A percentile compares a stretch with the other conserved stretches of the same genome.
Conservation (phyloP, 2,113 vertebrate species). For the Suncus etruscus region DNA sequence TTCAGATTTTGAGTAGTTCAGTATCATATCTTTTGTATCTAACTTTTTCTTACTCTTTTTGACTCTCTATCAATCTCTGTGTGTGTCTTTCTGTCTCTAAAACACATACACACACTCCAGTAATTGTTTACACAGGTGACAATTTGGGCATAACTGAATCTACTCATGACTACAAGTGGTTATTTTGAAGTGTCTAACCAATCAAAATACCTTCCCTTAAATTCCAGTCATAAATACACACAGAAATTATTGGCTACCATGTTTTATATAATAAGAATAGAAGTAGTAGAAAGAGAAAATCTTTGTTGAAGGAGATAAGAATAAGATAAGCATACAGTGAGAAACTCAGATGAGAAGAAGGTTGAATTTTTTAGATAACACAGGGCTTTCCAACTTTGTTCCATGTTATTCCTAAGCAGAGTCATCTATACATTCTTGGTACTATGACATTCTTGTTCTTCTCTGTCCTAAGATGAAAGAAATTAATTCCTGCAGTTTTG, state of each 20-base stretch:
- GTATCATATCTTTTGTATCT: not conserved
- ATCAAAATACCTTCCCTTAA: not conserved
- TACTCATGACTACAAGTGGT: not conserved
- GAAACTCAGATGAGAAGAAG: not conserved
- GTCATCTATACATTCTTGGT: not conserved
- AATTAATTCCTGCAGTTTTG: not conserved
- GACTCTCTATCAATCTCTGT: not conserved
- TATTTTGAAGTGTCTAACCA: not conserved
- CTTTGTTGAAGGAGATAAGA: conserved; percentile 3
- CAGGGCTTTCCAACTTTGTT: not conserved
- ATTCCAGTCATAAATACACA: not conserved
- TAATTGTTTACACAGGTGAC: not conserved
- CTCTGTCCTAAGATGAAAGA: not conserved
- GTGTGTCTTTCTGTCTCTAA: not conserved
- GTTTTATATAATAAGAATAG: not conserved
- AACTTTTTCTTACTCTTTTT: not conserved
- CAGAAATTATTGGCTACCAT: not conserved
- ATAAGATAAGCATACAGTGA: not conserved
- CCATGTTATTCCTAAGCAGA: not conserved
- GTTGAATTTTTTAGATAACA: not conserved
- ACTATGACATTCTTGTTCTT: not conserved
- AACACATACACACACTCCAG: not conserved
- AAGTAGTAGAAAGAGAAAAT: not conserved
- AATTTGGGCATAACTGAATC: not conserved
- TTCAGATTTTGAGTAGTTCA: not conserved